These are phyloP conservation scores for Artibeus lituratus DNA, from an alignment of 2,797 vertebrate species.

Conservation along the genomic window DNA sequence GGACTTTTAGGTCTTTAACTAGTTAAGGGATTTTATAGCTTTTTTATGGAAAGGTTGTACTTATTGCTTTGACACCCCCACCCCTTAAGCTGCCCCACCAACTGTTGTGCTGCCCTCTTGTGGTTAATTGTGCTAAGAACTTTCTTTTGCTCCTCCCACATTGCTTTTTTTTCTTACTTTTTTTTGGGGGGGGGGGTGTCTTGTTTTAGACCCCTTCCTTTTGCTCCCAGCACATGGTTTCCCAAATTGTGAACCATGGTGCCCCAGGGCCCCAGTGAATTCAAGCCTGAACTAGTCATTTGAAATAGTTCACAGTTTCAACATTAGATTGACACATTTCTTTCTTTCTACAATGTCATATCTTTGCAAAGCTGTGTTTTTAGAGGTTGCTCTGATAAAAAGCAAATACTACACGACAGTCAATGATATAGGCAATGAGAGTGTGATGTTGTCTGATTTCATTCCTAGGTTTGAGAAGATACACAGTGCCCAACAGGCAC, in stretches of 20 bases:
- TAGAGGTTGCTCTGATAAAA: background rate
- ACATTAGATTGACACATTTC: background rate
- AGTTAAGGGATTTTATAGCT: background rate
- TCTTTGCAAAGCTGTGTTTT: constrained; percentile 20
- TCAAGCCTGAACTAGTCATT: background rate
- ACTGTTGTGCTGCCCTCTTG: constrained; percentile 63
- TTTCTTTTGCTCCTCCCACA: background rate
- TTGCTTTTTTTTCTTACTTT: background rate
- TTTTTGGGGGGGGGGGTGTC: too few species aligned
- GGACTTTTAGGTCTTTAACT: background rate
- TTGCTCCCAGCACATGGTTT: background rate
- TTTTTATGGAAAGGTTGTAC: background rate
- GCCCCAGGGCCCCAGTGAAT: background rate
- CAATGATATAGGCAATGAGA: background rate
- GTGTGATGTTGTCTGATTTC: background rate
- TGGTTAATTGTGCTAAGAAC: constrained; percentile 30
- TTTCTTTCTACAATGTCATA: background rate
- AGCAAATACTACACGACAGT: background rate
- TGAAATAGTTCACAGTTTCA: background rate
- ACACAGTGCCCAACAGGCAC: background rate
- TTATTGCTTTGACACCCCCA: background rate
- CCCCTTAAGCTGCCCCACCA: background rate
- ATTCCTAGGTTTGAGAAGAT: constrained; percentile 12
- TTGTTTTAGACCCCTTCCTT: background rate
- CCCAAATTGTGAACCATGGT: background rate